Conservation (phyloP, 2,888 invertebrate species). For the Junonia oenone region DNA sequence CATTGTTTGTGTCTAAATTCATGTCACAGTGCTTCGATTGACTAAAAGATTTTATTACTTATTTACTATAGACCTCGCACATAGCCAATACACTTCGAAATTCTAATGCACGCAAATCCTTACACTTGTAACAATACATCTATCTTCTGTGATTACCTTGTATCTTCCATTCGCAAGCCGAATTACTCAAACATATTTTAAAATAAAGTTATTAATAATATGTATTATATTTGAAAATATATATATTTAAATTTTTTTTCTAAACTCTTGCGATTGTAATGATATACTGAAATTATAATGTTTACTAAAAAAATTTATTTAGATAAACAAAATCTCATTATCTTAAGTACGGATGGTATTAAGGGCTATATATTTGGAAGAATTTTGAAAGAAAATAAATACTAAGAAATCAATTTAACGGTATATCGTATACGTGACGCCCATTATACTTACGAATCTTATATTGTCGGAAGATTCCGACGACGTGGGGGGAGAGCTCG, state of each 20-base stretch:
- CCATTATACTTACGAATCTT: constrained; percentile 25
- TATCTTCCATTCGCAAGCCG: background rate
- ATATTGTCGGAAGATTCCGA: constrained; percentile 46
- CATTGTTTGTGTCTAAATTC: no score
- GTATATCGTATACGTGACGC: background rate
- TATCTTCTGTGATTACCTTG: background rate
- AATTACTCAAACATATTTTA: background rate
- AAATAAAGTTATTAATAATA: background rate
- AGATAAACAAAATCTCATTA: no score
- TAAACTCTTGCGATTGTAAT: no score
- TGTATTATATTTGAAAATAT: background rate
- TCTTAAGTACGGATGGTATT: no score
- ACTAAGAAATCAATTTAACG: no score
- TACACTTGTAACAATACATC: background rate
- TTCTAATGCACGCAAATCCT: background rate
- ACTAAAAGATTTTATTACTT: background rate
- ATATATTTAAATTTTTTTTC: no score
- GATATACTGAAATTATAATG: no score
- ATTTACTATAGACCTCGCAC: no score
- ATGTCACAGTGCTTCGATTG: no score
- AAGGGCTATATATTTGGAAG: background rate
- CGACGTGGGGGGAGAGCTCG: constrained; percentile 42
- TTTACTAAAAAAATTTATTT: no score
- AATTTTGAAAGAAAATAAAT: background rate
- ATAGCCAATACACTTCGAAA: background rate